These are phyloP conservation scores for Poeciliopsis presidionis DNA, from an alignment of 2,797 vertebrate species.

Conservation along the genomic window DNA sequence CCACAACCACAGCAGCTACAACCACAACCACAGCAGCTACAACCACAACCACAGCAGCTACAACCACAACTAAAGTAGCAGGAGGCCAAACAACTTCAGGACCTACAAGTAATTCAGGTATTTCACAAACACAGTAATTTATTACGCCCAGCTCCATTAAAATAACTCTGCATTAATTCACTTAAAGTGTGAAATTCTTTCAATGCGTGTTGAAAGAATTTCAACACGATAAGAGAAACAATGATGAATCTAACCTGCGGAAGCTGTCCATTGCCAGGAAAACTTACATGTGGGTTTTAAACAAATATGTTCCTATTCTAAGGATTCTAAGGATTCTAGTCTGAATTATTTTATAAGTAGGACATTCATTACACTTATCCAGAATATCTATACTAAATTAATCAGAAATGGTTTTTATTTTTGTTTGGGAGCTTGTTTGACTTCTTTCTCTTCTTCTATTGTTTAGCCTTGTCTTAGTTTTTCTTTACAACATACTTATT, in stretches of 20 bases:
- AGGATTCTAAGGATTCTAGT: neutral
- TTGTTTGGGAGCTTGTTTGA: too few species aligned
- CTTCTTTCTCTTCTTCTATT: neutral
- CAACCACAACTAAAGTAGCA: too few species aligned
- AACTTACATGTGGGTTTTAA: neutral
- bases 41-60: too few species aligned
- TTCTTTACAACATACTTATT: neutral
- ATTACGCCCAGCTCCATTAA: neutral
- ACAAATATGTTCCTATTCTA: neutral
- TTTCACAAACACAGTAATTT: neutral
- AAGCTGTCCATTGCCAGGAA: accelerated
- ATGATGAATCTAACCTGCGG: accelerated
- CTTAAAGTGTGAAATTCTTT: neutral
- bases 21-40: too few species aligned
- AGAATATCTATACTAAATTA: neutral
- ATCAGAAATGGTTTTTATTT: neutral
- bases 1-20: accelerated
- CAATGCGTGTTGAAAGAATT: neutral
- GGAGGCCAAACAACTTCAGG: neutral
- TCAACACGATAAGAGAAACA: accelerated
- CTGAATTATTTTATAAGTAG: neutral
- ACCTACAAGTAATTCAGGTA: conserved; percentile 1
- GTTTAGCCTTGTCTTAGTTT: neutral
- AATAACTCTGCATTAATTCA: too few species aligned
- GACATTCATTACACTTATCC: neutral